Evolutionary conservation across 2,797 vertebrate genomes (phyloP), one percentile per base, ranked within the genome.

Genomic region (Halcyon chelicuti): DNA sequence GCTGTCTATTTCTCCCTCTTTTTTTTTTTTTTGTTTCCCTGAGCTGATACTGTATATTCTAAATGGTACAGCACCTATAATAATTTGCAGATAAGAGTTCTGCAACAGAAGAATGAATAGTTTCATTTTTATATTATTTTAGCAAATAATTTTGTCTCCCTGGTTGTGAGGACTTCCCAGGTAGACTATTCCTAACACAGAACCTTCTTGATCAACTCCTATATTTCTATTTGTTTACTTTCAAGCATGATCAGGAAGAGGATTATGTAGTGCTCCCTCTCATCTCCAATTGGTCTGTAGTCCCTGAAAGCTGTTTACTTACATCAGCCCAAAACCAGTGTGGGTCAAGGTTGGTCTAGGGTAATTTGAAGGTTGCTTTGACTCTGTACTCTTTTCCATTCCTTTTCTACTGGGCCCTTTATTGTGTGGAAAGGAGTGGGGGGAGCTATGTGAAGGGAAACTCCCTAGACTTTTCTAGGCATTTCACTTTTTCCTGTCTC

Each of bases 121-220:
- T 13, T 47, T 55, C 2, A 18, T 73, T 89, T 85, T 57, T 57
- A 28, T 68, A 35, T n/a, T n/a, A n/a, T n/a, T n/a, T n/a, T 89
- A 78, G 58, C 9, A 37, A 61, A 44, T 54, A 44, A 28, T 57
- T 44, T 0, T 51, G 19, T 2, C 25, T 91, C 15, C 18, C 25
- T 74, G 40, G 5, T 7, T 78, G 29, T 31, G 66, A 77, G 22
- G 28, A 49, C 31, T 73, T 29, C 28, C 57, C 19, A 19, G 47
- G 19, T 21, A 61, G 28, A 16, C 14, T 1, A 0, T 84, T 60
- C 8, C 25, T 35, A 16, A 35, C 17, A 44, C 0, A 12, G 20
- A 52, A 4, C 25, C 55, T 40, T 7, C 31, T 71, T 74, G n/a
- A 28, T 70, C n/a, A 67, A 2, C 13, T 63, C 44, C 29, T 74